Conservation (phyloP, 2,113 vertebrate species). For the Mirza zaza region DNA sequence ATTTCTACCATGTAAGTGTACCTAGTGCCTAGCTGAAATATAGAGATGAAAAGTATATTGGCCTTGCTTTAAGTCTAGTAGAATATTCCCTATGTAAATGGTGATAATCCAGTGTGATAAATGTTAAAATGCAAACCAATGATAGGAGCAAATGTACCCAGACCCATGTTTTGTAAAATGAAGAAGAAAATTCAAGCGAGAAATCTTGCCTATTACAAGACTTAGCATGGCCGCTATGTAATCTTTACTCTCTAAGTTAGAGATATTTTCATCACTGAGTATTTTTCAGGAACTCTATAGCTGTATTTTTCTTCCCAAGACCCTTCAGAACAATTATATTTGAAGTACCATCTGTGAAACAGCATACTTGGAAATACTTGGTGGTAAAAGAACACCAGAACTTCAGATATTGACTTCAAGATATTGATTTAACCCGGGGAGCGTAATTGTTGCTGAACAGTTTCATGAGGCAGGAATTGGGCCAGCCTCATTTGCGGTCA, state of each 20-base stretch:
- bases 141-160: not conserved
- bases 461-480: not conserved
- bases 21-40: not conserved
- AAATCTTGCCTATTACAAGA: not conserved
- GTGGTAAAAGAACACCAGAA: not conserved
- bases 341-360: not conserved
- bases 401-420: not conserved
- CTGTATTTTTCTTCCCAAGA: not conserved
- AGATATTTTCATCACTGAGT: not conserved
- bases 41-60: not conserved
- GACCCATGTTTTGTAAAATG: not conserved
- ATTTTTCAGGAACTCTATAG: not conserved
- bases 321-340: not conserved
- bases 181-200: not conserved
- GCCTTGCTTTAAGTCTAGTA: not conserved
- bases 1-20: not conserved
- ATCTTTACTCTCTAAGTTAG: not conserved
- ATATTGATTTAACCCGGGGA: slow-evolving; percentile 37
- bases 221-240: accelerated
- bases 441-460: not conserved
- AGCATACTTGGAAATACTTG: not conserved
- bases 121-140: not conserved
- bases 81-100: not conserved
- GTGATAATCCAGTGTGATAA: not conserved
- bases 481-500: not conserved